phyloP scores from a whole-genome alignment of 2,113 vertebrate species.

The Pungitius pungitius region DNA sequence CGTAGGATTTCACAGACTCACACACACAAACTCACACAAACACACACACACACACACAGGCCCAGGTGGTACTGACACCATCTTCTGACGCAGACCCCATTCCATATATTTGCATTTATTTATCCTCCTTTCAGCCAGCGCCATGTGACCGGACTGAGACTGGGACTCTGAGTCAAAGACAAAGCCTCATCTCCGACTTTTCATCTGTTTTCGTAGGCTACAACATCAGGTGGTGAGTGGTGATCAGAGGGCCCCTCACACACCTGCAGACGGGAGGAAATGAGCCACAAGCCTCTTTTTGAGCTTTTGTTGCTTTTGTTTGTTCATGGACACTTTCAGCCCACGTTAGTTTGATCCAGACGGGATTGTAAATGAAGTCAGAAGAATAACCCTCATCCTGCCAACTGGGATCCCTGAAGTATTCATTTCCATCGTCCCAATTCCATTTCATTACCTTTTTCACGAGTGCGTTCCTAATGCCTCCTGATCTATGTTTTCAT shows the following conservation, averaged over 20 bases:
- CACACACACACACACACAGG: conserved; percentile 20
- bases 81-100: conserved; percentile 68
- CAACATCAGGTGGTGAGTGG: conserved; percentile 1
- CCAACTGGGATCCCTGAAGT: background rate
- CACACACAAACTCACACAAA: background rate
- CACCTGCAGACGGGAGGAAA: background rate
- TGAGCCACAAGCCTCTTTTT: background rate
- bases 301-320: background rate
- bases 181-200: conserved; percentile 17
- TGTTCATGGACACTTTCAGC: background rate
- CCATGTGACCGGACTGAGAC: conserved; percentile 44
- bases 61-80: conserved; percentile 52
- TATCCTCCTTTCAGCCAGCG: conserved; percentile 59
- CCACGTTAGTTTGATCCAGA: background rate
- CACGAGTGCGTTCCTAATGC: background rate
- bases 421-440: background rate
- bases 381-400: background rate
- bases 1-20: conserved; percentile 11
- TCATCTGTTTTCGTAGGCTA: background rate
- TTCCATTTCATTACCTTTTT: background rate
- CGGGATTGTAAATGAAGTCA: background rate
- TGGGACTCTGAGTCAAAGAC: conserved; percentile 27
- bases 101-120: conserved; percentile 77
- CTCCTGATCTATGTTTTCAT: background rate
- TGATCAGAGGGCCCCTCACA: background rate